phyloP scores from a whole-genome alignment of 2,888 invertebrate species.

The Ennomos erosarius region DNA sequence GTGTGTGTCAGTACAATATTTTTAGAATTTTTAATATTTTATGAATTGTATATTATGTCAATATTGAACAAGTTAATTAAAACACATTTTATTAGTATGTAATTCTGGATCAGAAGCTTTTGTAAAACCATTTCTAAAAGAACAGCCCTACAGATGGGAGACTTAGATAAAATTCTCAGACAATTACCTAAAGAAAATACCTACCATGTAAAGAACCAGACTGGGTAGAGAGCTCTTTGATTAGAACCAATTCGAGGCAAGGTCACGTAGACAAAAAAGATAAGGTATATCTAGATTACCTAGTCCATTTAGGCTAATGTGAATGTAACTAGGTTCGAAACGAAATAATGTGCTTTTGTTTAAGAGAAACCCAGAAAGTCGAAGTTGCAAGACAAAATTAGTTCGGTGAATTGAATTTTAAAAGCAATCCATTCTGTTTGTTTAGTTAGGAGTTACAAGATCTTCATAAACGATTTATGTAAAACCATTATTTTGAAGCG shows the following conservation, averaged over 20 bases:
- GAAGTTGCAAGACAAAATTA: no score
- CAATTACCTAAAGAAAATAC: slow-evolving; percentile 34
- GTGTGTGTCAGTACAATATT: no score
- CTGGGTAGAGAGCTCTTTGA: slow-evolving; percentile 35
- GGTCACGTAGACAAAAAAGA: slow-evolving; percentile 28
- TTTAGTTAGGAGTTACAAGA: no score
- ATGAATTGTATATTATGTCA: no score
- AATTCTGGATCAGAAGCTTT: slow-evolving; percentile 15
- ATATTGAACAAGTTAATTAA: slow-evolving; percentile 14
- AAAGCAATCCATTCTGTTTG: no score
- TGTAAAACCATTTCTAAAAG: slow-evolving; percentile 36
- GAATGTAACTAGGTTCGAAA: slow-evolving; percentile 11
- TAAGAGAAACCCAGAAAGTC: slow-evolving; percentile 4
- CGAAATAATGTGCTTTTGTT: slow-evolving; percentile 17
- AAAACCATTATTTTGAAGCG: no score
- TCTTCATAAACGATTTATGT: no score
- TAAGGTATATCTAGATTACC: slow-evolving; percentile 6
- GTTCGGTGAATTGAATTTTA: no score
- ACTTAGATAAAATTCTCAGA: slow-evolving; percentile 40
- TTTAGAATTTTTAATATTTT: no score
- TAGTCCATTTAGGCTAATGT: slow-evolving; percentile 14
- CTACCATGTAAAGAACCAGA: slow-evolving; percentile 21
- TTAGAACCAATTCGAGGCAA: slow-evolving; percentile 40
- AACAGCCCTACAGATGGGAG: slow-evolving; percentile 38
- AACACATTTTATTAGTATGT: slow-evolving; percentile 7